Conservation (phyloP, 2,797 vertebrate species). For the Tapirus indicus region DNA sequence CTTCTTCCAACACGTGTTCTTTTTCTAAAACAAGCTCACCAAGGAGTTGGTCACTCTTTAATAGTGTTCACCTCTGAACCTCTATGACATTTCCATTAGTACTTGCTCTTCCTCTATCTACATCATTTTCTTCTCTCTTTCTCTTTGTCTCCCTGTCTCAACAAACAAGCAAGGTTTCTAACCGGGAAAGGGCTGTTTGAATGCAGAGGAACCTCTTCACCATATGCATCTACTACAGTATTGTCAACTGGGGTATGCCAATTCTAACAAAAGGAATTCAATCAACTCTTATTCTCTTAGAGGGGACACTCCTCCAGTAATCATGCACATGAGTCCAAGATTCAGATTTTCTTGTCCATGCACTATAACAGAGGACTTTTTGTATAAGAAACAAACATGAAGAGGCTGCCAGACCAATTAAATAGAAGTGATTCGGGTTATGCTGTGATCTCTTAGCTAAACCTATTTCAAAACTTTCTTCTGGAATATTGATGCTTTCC, state of each 20-base stretch:
- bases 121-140: background rate
- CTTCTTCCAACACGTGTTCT: background rate
- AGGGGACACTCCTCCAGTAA: background rate
- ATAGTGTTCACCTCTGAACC: background rate
- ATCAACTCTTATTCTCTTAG: background rate
- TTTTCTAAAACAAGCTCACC: background rate
- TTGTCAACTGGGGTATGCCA: background rate
- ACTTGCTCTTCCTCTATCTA: background rate
- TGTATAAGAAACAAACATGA: background rate
- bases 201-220: background rate
- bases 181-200: background rate
- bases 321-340: background rate
- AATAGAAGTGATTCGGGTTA: background rate
- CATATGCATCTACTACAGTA: background rate
- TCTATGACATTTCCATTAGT: background rate
- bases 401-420: background rate
- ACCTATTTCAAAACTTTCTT: background rate
- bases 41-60: background rate
- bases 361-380: background rate
- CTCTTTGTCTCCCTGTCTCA: accelerated
- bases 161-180: background rate
- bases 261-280: background rate
- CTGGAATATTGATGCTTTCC: background rate
- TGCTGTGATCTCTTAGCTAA: background rate
- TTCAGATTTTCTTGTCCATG: background rate